A percentile compares a stretch with the other conserved stretches of the same genome.
These are phyloP conservation scores for Calidris pygmaea DNA, from an alignment of 2,113 vertebrate species.

Conservation along the genomic window DNA sequence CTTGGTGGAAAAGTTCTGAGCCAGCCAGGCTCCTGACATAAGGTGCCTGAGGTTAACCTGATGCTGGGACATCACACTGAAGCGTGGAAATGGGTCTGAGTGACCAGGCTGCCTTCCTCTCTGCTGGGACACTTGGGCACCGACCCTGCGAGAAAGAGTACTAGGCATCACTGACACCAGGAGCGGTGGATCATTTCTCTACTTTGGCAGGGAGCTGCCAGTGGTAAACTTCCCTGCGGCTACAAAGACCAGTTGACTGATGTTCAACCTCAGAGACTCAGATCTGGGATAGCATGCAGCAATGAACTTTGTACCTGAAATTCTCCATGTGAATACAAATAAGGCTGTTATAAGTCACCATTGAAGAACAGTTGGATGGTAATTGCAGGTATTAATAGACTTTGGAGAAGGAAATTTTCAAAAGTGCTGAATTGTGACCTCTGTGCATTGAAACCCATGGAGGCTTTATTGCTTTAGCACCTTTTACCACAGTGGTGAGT, in stretches of 20 bases:
- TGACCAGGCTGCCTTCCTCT: background rate
- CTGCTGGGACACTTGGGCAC: background rate
- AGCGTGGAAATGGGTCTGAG: background rate
- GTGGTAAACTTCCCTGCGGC: background rate
- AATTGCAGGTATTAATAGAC: background rate
- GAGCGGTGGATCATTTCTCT: background rate
- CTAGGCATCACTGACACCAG: background rate
- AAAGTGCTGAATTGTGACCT: background rate
- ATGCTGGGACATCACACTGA: background rate
- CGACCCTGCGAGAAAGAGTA: background rate
- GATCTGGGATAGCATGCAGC: background rate
- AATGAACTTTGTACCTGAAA: background rate
- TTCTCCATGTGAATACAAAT: background rate
- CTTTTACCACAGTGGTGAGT: background rate
- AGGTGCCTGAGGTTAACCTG: background rate
- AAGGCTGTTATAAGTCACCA: background rate
- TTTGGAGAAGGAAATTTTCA: background rate
- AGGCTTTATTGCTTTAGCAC: background rate
- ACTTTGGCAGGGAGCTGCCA: background rate
- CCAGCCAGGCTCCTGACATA: background rate
- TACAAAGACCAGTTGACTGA: background rate
- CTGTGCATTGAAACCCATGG: background rate
- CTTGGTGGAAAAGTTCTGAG: background rate
- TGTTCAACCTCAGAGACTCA: background rate
- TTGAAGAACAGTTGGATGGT: background rate